phyloP scores from a whole-genome alignment of 2,797 vertebrate species.

The Pterois miles region DNA sequence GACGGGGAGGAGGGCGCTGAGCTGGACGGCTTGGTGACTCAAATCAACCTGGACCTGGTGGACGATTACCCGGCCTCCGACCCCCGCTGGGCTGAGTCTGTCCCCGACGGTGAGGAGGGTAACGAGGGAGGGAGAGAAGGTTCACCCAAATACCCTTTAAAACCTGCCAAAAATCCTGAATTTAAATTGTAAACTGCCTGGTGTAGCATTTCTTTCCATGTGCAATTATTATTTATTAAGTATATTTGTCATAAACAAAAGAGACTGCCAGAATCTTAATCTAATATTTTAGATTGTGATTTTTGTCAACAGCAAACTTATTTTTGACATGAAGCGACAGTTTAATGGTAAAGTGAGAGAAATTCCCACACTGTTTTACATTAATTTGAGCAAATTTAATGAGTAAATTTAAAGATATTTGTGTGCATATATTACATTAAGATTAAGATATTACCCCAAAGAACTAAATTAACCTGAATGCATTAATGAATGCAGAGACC shows the following conservation, averaged over 20 bases:
- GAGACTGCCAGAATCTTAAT: neutral
- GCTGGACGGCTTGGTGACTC: conserved; percentile 87
- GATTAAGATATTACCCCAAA: neutral
- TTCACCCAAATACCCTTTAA: neutral
- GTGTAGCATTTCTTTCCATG: neutral
- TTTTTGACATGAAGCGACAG: too few relatives aligned
- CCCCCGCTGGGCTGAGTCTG: conserved; percentile 96
- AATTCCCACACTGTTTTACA: neutral
- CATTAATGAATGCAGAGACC: too few relatives aligned
- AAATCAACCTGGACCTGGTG: conserved; percentile 91
- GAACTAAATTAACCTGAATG: neutral
- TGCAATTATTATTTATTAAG: neutral
- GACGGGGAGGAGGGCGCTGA: conserved; percentile 82
- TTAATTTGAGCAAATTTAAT: neutral
- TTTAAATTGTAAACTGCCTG: neutral
- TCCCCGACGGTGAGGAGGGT: conserved; percentile 89
- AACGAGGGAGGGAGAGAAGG: too few relatives aligned
- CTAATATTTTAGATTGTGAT: neutral
- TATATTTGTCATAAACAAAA: neutral
- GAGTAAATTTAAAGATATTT: neutral
- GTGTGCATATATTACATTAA: neutral
- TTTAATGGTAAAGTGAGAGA: too few relatives aligned
- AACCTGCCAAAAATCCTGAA: neutral
- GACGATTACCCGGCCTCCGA: conserved; percentile 97
- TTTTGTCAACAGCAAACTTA: too few relatives aligned